Evolutionary conservation across 2,797 vertebrate genomes (phyloP).

Genomic region (Rhinella marina): DNA sequence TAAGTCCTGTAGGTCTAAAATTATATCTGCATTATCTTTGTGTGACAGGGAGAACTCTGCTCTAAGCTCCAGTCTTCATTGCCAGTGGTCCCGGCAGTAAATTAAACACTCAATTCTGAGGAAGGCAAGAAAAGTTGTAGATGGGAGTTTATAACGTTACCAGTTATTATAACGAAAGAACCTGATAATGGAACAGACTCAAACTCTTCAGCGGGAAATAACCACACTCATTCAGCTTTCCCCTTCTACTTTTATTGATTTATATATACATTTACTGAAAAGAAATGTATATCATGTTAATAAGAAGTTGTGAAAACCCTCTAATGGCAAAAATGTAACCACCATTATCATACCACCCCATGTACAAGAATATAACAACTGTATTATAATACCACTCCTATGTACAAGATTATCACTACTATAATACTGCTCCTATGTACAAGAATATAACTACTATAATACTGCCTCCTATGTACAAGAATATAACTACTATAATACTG

Average conservation of each 20-base stretch:
- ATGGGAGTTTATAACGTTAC: neutral
- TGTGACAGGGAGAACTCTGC: conserved; percentile 35
- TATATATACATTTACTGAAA: neutral
- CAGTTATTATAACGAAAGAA: neutral
- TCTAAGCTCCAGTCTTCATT: conserved; percentile 4
- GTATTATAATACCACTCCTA: conserved; percentile 1
- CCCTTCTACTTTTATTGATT: neutral
- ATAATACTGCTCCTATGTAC: conserved; percentile 14
- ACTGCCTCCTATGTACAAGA: neutral
- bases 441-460: conserved; percentile 28
- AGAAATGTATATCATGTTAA: neutral
- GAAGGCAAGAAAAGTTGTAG: neutral
- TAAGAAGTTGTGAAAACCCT: too few relatives aligned
- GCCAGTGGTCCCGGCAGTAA: conserved; percentile 46
- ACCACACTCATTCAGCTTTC: neutral
- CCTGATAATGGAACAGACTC: neutral
- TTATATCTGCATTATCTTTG: conserved; percentile 56
- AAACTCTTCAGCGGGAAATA: neutral
- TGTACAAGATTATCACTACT: conserved; percentile 1
- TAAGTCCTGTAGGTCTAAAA: conserved; percentile 46
- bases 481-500: conserved; percentile 24
- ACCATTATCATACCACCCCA: neutral
- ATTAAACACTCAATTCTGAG: conserved; percentile 17
- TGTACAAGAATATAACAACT: conserved; percentile 10
- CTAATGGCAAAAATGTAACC: neutral